Conservation (phyloP, 2,888 invertebrate genomes). For the Epinotia bilunana region DNA sequence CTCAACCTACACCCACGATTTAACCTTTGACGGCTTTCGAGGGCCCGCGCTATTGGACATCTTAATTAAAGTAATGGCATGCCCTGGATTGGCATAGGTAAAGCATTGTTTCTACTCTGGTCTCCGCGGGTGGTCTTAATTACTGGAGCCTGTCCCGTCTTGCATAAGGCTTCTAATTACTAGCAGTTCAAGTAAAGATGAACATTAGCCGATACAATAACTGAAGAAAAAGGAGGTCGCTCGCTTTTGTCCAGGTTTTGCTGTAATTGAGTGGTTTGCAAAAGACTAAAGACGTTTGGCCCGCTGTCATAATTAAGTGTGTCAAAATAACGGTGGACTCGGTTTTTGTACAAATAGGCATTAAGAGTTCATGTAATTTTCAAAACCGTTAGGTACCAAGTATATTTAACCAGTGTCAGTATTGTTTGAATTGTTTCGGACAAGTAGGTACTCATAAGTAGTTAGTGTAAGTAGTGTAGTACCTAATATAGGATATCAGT, state of each 20-base stretch:
- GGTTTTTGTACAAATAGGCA: background rate
- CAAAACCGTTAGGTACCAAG: background rate
- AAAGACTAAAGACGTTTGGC: background rate
- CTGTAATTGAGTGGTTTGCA: constrained; percentile 11
- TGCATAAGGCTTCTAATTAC: constrained; percentile 67
- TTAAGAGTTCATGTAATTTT: background rate
- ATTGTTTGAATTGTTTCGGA: background rate
- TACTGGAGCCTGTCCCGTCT: constrained; percentile 57
- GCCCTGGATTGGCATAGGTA: constrained; percentile 62
- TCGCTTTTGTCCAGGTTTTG: constrained; percentile 58
- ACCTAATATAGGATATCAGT: background rate
- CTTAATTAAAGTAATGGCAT: constrained; percentile 56
- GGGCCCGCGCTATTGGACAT: constrained; percentile 21
- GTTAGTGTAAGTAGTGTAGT: background rate
- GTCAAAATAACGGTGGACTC: background rate
- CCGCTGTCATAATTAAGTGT: background rate
- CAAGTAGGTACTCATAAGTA: background rate
- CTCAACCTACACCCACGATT: constrained; percentile 18
- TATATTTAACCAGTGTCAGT: background rate
- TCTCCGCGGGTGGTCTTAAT: constrained; percentile 71
- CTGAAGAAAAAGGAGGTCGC: constrained; percentile 58
- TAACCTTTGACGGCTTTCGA: constrained; percentile 19
- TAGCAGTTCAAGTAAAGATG: constrained; percentile 67
- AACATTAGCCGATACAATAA: constrained; percentile 57
- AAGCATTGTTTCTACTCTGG: constrained; percentile 53